Base-by-base conservation (phyloP, 2,113 vertebrate species). In the Ranitomeya imitator region DNA sequence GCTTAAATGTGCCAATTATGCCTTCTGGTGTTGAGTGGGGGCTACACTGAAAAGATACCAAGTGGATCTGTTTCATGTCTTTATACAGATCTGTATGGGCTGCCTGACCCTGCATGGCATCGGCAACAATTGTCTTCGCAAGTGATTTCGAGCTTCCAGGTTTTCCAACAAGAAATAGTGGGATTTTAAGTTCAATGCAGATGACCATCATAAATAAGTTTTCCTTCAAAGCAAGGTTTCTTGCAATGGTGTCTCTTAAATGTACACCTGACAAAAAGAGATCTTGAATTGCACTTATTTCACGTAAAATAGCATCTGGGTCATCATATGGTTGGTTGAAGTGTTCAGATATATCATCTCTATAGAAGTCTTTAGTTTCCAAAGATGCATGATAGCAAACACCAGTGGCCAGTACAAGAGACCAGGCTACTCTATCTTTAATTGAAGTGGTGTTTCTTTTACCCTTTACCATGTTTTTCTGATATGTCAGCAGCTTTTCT, bases 131-230 rank as follows among this genome's bases (percentile, higher is more conserved):
- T 8, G 98, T 99, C 95, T 99, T 99, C 0, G 98, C 98, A 1
- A 99, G 95, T 21, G 98, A 99, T 89, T 99, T 99, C 89, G 98
- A 99, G 88, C 98, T 99, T 87, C 98, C 98, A 0, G 98, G 98
- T 93, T 99, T 99, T 67, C 98, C 98, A 0, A 99, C 98, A 6
- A 99, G 93, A 88, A 99, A 99, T 0, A 99, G 96, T 4, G 98
- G 98, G 87, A 99, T 98, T 92, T 95, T 96, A 52, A 99, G 92
- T 90, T 99, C 98, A 65, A 97, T 98, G 90, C 98, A 99, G 86
- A 99, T 90, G 1, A 97, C 96, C 98, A 99, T 99, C 97, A 99
- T 99, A 91, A 99, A 99, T 85, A 99, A 95, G 0, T 99, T 99
- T 91, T 99, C 98, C 91, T 98, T 99, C 88, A 99, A 92, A 7